Base-by-base conservation (phyloP, 2,888 invertebrate species). In the Lissocephala sabroskyi region DNA sequence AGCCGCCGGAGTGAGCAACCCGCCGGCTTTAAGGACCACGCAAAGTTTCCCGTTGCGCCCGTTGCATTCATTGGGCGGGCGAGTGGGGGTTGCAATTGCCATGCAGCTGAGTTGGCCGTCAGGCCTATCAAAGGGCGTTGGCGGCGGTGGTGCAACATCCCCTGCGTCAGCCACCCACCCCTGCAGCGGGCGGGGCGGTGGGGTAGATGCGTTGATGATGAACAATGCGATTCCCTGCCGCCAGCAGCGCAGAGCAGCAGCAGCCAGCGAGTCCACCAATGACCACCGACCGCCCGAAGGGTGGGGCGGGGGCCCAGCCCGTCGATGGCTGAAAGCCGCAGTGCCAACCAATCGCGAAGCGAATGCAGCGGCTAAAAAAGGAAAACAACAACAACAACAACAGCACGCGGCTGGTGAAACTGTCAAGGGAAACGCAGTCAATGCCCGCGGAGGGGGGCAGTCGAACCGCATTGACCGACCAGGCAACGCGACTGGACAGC, bases 311-410 rank as follows among this genome's bases (percentile, higher is more conserved):
- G 13, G 17, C 14, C 10, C 49, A 57, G 53, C 74, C 64, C 58
- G 62, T 73, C 71, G 76, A 76, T 71, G 65, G 53, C 52, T 39
- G n/a, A 51, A 50, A 54, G 60, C 58, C 65, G 51, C 67, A 42
- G 17, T 14, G 37, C 14, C 18, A 64, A 73, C 73, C 73, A 73
- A 73, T 73, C 65, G 73, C 65, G 74, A 54, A 56, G 59, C 74
- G 56, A 73, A 47, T 77, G 77, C 73, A 68, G 62, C 56, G 47
- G 76, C 70, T 64, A 75, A 68, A 73, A 68, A 40, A 59, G 52
- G 49, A 61, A 45, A 59, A 49, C 39, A 33, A 56, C 45, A 35
- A 11, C 7, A 30, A 11, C 39, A 33, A 56, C 45, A 35, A 11
- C 7, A 30, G n/a, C 3, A 30, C 3, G 11, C n/a, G 30, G 30